A percentile compares a stretch with the other conserved stretches of the same genome.
These are phyloP conservation scores for Drosophila pseudotalamancana DNA, from an alignment of 2,888 invertebrate species.

Conservation along the genomic window DNA sequence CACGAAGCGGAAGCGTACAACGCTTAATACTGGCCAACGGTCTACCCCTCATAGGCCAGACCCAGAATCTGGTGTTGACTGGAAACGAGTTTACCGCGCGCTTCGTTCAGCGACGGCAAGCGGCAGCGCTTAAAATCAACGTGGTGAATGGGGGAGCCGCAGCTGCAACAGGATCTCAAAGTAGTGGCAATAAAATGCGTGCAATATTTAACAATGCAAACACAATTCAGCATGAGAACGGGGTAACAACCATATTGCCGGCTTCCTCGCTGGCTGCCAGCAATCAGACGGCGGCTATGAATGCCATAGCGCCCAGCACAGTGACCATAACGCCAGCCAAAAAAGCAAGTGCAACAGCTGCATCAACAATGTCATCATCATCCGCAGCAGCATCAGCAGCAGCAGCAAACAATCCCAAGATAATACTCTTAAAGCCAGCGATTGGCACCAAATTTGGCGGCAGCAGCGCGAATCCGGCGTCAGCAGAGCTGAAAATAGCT, in stretches of 20 bases:
- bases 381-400: constrained; percentile 2
- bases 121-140: constrained; percentile 57
- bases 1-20: constrained; percentile 66
- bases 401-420: constrained; percentile 74
- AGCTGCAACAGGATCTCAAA: constrained; percentile 51
- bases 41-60: constrained; percentile 74
- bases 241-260: constrained; percentile 80
- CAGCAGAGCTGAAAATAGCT: constrained; percentile 39
- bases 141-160: constrained; percentile 33
- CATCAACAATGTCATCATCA: constrained; percentile 21
- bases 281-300: constrained; percentile 80
- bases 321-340: constrained; percentile 81
- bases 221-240: constrained; percentile 80
- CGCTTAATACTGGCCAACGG: constrained; percentile 81
- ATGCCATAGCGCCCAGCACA: constrained; percentile 80
- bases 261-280: constrained; percentile 80
- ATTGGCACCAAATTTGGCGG: constrained; percentile 48
- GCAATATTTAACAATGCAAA: constrained; percentile 81
- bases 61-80: constrained; percentile 78
- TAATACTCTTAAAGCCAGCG: constrained; percentile 79
- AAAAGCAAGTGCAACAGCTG: constrained; percentile 40
- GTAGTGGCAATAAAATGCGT: constrained; percentile 65
- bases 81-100: constrained; percentile 81
- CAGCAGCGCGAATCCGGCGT: constrained; percentile 18
- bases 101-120: constrained; percentile 76